Conservation (phyloP, 2,797 vertebrate genomes). For the Aselliscus stoliczkanus region DNA sequence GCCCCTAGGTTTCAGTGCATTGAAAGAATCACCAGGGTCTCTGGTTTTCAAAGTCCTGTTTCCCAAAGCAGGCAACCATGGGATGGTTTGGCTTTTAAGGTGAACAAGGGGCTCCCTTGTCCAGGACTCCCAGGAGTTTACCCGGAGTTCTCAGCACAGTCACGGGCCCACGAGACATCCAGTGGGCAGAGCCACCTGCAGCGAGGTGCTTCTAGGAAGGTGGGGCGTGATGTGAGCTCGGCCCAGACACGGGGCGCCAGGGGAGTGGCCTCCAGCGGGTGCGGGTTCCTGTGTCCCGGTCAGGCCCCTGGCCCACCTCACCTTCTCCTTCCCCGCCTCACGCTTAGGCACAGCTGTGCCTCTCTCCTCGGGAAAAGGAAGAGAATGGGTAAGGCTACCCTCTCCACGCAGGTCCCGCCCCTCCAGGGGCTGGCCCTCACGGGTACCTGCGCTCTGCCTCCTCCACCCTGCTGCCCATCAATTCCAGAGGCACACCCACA, state of each 20-base stretch:
- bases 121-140: not conserved
- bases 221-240: not conserved
- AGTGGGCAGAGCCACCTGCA: not conserved
- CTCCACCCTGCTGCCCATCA: not conserved
- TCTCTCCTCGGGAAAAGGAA: not conserved
- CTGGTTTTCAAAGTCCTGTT: not conserved
- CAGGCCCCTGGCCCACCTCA: not conserved
- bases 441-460: too few species aligned
- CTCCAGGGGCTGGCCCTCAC: not conserved
- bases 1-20: too few species aligned
- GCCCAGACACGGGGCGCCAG: not conserved
- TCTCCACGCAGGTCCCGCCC: fast-evolving
- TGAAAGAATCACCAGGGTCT: not conserved
- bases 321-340: not conserved
- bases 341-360: not conserved
- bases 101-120: not conserved
- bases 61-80: fast-evolving
- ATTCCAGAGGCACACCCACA: fast-evolving
- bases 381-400: fast-evolving
- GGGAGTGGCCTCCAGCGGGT: not conserved
- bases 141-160: not conserved
- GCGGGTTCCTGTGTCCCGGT: not conserved
- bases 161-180: not conserved
- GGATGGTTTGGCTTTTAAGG: not conserved
- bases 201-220: not conserved